Evolutionary conservation across 2,888 invertebrate species (phyloP).

Genomic region (Cerastis leucographa): DNA sequence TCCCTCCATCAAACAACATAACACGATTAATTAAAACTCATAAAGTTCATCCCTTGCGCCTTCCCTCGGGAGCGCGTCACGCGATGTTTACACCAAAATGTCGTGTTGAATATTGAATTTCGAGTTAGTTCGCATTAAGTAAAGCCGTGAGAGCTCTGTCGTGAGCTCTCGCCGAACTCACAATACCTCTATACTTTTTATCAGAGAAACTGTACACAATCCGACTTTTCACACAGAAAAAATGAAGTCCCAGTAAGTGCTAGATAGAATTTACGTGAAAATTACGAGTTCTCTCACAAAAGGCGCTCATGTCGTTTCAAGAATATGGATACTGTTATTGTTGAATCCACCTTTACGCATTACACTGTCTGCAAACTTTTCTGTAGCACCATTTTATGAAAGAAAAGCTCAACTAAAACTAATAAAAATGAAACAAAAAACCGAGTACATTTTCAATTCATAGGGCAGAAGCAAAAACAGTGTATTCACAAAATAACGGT

Average conservation of each 20-base stretch:
- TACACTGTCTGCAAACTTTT: conserved; percentile 40
- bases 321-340: neutral
- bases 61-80: conserved; percentile 74
- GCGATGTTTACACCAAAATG: conserved; percentile 87
- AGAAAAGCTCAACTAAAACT: conserved; percentile 19
- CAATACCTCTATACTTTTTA: conserved; percentile 41
- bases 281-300: conserved; percentile 13
- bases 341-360: neutral
- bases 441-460: conserved; percentile 61
- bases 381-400: neutral
- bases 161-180: conserved; percentile 41
- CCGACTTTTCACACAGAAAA: conserved; percentile 16
- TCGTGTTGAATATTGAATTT: conserved; percentile 88
- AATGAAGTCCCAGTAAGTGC: conserved; percentile 30
- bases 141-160: conserved; percentile 66
- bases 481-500: conserved; percentile 66
- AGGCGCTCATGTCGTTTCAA: conserved; percentile 10
- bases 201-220: conserved; percentile 31
- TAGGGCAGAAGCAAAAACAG: conserved; percentile 53
- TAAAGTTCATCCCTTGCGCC: conserved; percentile 66
- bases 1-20: conserved; percentile 40
- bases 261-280: conserved; percentile 19
- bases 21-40: conserved; percentile 50
- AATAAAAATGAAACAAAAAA: conserved; percentile 28
- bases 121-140: conserved; percentile 81